phyloP scores from a whole-genome alignment of 1,140 invertebrate genomes.

The Linepithema humile region DNA sequence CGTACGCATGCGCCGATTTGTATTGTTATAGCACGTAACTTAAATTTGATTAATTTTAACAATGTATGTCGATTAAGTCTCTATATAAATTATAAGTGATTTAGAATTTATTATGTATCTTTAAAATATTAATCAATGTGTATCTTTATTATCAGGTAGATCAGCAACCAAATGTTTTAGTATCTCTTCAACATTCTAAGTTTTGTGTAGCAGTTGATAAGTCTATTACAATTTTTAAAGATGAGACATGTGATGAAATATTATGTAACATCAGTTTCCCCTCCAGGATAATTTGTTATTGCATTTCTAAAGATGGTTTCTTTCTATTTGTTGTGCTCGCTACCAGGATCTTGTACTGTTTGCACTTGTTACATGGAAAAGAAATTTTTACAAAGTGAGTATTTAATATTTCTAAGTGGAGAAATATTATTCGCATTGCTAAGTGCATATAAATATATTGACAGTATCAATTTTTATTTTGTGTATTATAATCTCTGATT shows the following conservation, averaged over 20 bases:
- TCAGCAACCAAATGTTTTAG: conserved; percentile 66
- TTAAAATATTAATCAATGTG: background rate
- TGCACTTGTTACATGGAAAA: conserved; percentile 69
- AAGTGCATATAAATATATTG: background rate
- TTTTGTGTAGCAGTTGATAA: conserved; percentile 77
- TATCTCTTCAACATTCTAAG: conserved; percentile 73
- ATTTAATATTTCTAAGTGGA: conserved; percentile 9
- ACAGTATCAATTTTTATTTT: background rate
- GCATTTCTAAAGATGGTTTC: conserved; percentile 70
- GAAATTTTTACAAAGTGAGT: conserved; percentile 68
- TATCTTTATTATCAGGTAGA: conserved; percentile 62
- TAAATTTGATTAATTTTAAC: background rate
- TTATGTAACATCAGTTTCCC: conserved; percentile 73
- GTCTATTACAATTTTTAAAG: conserved; percentile 78
- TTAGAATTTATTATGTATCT: background rate
- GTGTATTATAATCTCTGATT: background rate
- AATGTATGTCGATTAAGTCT: background rate
- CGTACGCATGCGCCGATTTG: background rate
- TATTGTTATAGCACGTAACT: background rate
- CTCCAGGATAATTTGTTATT: conserved; percentile 69
- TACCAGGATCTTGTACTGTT: conserved; percentile 71
- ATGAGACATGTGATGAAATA: conserved; percentile 75
- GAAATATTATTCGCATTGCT: background rate
- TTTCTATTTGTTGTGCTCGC: conserved; percentile 73
- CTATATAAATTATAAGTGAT: background rate